A percentile compares a stretch with the other conserved stretches of the same genome.
phyloP scores from a whole-genome alignment of 2,113 vertebrate genomes.

The Gnathonemus echidnorhynchus region DNA sequence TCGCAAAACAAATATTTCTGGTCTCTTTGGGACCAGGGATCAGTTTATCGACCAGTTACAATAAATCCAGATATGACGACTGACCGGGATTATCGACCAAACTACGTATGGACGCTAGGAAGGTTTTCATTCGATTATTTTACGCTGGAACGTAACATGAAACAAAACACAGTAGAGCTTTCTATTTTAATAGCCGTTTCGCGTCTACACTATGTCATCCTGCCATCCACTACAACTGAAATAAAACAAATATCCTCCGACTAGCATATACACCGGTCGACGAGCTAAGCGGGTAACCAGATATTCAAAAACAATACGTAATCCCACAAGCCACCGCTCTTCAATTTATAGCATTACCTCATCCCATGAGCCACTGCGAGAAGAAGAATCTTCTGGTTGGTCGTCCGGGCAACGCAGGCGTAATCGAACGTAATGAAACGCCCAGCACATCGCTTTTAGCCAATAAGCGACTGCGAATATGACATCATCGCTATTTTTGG shows the following conservation, averaged over 20 bases:
- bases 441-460: conserved; percentile 57
- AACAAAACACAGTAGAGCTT: background rate
- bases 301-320: conserved; percentile 95
- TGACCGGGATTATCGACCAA: background rate
- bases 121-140: background rate
- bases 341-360: conserved; percentile 79
- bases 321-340: conserved; percentile 83
- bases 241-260: background rate
- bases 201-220: background rate
- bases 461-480: conserved; percentile 79
- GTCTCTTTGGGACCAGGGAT: background rate
- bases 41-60: background rate
- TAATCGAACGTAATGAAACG: conserved; percentile 56
- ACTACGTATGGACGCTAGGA: background rate
- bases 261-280: conserved; percentile 33
- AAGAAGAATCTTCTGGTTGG: conserved; percentile 85
- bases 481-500: conserved; percentile 99
- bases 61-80: background rate
- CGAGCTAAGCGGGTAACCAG: conserved; percentile 70
- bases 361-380: conserved; percentile 87
- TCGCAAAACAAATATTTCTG: background rate
- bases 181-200: background rate
- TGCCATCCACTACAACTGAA: conserved; percentile 6
- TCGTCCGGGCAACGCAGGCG: conserved; percentile 71
- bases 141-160: background rate